Evolutionary conservation across 2,797 vertebrate genomes (phyloP), one percentile per base, ranked within the genome.

Genomic region (Rhynchotus rufescens): DNA sequence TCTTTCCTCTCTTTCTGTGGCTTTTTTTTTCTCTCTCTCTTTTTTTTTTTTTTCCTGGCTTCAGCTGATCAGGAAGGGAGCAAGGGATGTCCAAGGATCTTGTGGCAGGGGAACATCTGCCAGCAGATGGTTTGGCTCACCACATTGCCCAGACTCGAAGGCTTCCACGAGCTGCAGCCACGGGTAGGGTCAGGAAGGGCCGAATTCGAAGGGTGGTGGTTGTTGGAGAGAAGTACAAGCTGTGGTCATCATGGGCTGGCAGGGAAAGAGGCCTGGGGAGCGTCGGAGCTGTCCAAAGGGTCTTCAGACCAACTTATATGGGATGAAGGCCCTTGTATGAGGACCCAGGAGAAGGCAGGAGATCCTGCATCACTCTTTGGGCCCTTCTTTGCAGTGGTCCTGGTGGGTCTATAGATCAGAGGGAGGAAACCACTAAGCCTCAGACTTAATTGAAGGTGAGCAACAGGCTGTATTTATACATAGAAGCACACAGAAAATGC

Each of bases 321-420:
- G 10, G 0, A 0, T 75, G 61, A 16, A 74, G 22, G 9, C 7
- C 1, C 54, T 20, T 56, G 0, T 56, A 32, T 6, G 22, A 44
- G 64, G 36, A 90, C 8, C n/a, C 45, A 32, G 45, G 42, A 68
- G 56, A 54, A 56, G 49, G 36, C 2, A 26, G 71, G 52, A 7
- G 9, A 7, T 62, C 15, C 61, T 5, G 1, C n/a, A 45, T 25
- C 22, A 32, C 21, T 1, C 21, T 68, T 19, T 25, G 40, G 13
- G 32, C 8, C 5, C 23, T 38, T 15, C 40, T 80, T 42, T 76
- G 26, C 10, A 38, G 26, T 17, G 26, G 6, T 15, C 40, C 51
- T 90, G 6, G 0, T 34, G 74, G 6, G 15, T 61, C 67, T n/a
- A 10, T 12, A 45, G 56, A 9, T 76, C 36, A 73, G 60, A 59